Base-by-base conservation (phyloP, 2,113 vertebrate species). In the Malaclemys terrapin region DNA sequence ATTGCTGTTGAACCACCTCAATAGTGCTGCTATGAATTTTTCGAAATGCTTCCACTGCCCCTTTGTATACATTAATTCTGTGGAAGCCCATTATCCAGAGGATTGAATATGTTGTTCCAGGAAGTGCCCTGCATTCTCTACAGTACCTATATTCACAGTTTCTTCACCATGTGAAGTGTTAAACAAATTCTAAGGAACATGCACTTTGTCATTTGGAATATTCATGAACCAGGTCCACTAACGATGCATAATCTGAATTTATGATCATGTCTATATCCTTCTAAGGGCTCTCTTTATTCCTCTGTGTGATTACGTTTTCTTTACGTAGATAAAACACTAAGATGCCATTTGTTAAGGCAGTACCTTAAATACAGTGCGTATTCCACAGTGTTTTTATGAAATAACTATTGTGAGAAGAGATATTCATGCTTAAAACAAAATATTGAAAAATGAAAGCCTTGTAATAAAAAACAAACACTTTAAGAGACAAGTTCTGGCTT, bases 351-450 rank as follows among this genome's bases (percentile, higher is more conserved):
- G 52, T 57, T 84, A 88, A 1, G 20, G 42, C 62, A 88, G 25
- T 78, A 24, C 49, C 50, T 62, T 25, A 20, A 92, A 57, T 22
- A 52, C 87, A 10, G 4, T 85, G 38, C 1, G 82, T 79, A 5
- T 92, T 89, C 56, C 0, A 1, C 25, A 6, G 20, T 53, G 49
- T 65, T 85, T 85, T 38, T 8, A 9, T 56, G 85, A 72, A 65
- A 35, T 72, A 31, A 86, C 1, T 92, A 80, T 78, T 89, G 88
- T 14, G 84, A 69, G 20, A 91, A 5, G 9, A 92, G 54, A 27
- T 38, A 35, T 38, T 56, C 75, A 49, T 53, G 82, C 49, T 85
- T 85, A 89, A 59, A 94, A 93, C 12, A 94, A 93, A 95, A 89
- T 27, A 95, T 62, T 42, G 59, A 52, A 97, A 97, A 96, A 80